Base-by-base conservation (phyloP, 2,113 vertebrate species). In the Onychorhynchus coronatus region DNA sequence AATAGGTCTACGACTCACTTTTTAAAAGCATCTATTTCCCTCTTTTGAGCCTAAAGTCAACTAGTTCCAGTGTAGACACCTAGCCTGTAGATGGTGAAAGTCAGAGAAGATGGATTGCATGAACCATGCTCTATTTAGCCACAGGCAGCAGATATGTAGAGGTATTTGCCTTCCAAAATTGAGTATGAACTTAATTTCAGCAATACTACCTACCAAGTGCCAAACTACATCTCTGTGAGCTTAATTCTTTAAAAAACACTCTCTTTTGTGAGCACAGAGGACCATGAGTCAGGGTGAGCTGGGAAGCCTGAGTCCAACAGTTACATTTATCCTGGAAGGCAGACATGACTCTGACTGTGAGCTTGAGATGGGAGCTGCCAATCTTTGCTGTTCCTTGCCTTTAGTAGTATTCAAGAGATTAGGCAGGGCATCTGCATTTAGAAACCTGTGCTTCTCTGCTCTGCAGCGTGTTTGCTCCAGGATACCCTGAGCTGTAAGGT, bases 1-100 rank as follows among this genome's bases (percentile, higher is more conserved):
- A 92, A 86, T 47, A 92, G 35, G 61, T 88, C 42, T 68, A 93
- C 92, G 83, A 91, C 35, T 93, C 91, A 97, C 30, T 44, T 33
- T 80, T 77, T 81, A 67, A 95, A 80, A 88, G 8, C n/a, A 76
- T 63, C 33, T 47, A n/a, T 85, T 95, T 78, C 30, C 31, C 56
- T 85, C 27, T 77, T 12, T 66, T 76, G 55, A 91, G 50, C 58
- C 41, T 66, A 31, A 83, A 85, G 59, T 83, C 46, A 73, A 73
- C 67, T 66, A 77, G 63, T 61, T 80, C 30, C 53, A 58, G 11
- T 27, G 20, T 50, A 74, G 78, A 90, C 41, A 93, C 42, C 35
- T 80, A 83, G 59, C 49, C 33, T 42, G 19, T 63, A 90, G 68
- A 86, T 52, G 35, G 11, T 59, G 33, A 86, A 61, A 94, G 37